Evolutionary conservation across 2,888 invertebrate species (phyloP).

Genomic region (Hyalella azteca): DNA sequence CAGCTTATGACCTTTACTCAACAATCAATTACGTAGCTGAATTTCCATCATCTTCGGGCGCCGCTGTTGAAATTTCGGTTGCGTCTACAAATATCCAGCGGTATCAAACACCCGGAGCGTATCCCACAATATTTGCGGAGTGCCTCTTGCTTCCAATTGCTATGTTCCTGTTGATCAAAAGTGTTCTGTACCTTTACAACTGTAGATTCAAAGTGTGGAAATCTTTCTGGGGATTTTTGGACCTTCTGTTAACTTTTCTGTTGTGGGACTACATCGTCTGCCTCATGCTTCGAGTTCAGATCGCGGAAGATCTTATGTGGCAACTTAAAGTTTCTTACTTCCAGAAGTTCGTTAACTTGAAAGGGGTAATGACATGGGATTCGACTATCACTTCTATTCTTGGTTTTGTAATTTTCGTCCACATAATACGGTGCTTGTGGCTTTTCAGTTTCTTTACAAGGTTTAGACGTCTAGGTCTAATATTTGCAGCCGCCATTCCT

Average conservation of each 20-base stretch:
- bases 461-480: constrained; percentile 23
- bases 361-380: constrained; percentile 50
- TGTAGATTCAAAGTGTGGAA: constrained; percentile 44
- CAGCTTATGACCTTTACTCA: not conserved
- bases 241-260: constrained; percentile 41
- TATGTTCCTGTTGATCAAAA: constrained; percentile 12
- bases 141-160: not conserved
- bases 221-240: constrained; percentile 48
- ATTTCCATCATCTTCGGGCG: constrained; percentile 50
- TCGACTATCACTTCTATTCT: constrained; percentile 38
- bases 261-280: constrained; percentile 51
- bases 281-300: constrained; percentile 52
- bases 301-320: constrained; percentile 53
- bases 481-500: constrained; percentile 39
- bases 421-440: constrained; percentile 42
- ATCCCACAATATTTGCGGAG: not conserved
- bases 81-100: not conserved
- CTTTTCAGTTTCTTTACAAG: constrained; percentile 40
- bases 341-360: constrained; percentile 50
- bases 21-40: constrained; percentile 36
- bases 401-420: constrained; percentile 39
- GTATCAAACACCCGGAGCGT: not conserved
- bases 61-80: not conserved
- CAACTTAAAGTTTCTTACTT: constrained; percentile 52
- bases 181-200: not conserved